Conservation (phyloP, 1,140 invertebrate species). For the Chelonus insularis region DNA sequence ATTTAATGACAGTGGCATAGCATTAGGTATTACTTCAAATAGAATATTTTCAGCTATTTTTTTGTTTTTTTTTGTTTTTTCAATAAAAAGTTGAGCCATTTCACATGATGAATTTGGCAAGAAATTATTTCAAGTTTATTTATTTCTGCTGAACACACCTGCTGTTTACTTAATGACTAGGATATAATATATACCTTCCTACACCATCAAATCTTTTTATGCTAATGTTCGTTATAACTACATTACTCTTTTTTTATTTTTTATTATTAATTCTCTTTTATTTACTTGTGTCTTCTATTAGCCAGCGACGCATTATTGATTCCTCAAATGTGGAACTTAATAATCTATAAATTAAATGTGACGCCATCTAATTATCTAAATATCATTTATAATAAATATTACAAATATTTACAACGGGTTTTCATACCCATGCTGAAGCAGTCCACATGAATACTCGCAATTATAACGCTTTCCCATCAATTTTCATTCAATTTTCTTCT, state of each 20-base stretch:
- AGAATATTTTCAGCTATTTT: neutral
- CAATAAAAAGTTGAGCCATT: constrained; percentile 41
- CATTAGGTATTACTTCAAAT: neutral
- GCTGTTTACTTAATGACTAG: constrained; percentile 51
- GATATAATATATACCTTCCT: constrained; percentile 41
- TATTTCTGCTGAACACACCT: constrained; percentile 37
- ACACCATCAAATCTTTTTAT: constrained; percentile 12
- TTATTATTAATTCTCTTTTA: neutral
- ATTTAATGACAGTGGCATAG: neutral
- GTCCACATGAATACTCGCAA: neutral
- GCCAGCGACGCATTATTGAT: constrained; percentile 10
- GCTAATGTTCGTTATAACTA: neutral
- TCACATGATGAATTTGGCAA: constrained; percentile 53
- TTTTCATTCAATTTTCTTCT: neutral
- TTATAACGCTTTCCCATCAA: constrained; percentile 19
- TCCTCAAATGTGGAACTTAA: neutral
- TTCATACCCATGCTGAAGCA: constrained; percentile 8
- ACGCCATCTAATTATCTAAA: constrained; percentile 16
- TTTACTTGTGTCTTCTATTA: constrained; percentile 6
- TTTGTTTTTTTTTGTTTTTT: constrained; percentile 25
- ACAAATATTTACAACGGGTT: constrained; percentile 57
- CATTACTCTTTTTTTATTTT: neutral
- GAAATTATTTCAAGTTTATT: constrained; percentile 46
- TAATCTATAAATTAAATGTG: constrained; percentile 26
- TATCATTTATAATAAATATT: constrained; percentile 55